phyloP scores from a whole-genome alignment of 1,140 invertebrate species.

The Drosophila oshimai region DNA sequence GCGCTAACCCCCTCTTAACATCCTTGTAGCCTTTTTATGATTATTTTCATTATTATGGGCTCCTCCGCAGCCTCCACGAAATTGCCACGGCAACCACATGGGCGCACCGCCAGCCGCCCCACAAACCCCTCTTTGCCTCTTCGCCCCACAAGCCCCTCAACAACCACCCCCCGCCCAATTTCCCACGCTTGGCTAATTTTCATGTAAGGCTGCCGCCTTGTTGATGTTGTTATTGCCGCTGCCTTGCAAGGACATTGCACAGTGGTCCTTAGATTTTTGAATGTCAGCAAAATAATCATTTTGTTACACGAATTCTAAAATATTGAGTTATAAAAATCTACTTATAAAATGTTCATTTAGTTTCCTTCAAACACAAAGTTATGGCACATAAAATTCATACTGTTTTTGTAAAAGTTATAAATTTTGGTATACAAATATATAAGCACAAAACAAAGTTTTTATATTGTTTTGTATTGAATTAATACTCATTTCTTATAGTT shows the following conservation, averaged over 20 bases:
- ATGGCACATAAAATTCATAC: too few relatives aligned
- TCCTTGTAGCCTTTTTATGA: conserved; percentile 50
- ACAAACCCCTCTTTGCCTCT: conserved; percentile 3
- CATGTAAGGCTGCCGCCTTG: conserved; percentile 67
- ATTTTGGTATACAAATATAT: too few relatives aligned
- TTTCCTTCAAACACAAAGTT: too few relatives aligned
- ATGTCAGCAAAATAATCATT: neutral
- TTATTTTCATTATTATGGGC: conserved; percentile 67
- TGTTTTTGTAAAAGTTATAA: too few relatives aligned
- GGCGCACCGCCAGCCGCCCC: conserved; percentile 54
- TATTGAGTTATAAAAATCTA: too few relatives aligned
- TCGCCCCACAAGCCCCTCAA: neutral
- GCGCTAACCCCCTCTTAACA: conserved; percentile 22
- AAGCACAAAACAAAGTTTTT: too few relatives aligned
- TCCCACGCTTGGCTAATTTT: conserved; percentile 55
- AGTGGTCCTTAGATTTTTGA: conserved; percentile 2
- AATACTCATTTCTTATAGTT: too few relatives aligned
- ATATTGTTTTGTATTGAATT: too few relatives aligned
- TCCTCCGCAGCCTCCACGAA: conserved; percentile 10
- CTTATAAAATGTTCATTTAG: too few relatives aligned
- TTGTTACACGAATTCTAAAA: too few relatives aligned
- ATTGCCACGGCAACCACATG: conserved; percentile 49
- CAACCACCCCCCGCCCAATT: neutral
- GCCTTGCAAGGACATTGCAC: conserved; percentile 47
- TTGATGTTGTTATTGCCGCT: conserved; percentile 48